A percentile compares a stretch with the other conserved stretches of the same genome.
Evolutionary conservation across 2,888 invertebrate genomes (phyloP).

Genomic region (Agrochola macilenta): DNA sequence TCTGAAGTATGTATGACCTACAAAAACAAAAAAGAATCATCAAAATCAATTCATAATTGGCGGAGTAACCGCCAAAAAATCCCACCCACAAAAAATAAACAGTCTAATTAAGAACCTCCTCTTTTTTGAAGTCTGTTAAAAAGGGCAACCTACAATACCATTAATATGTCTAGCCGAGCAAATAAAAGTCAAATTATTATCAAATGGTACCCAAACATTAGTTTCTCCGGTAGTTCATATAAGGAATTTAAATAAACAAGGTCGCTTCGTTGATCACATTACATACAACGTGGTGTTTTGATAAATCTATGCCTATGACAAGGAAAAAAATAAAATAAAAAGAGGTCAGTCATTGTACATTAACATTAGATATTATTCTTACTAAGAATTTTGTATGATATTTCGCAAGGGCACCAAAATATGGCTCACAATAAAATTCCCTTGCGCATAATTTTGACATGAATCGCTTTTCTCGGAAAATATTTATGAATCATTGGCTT

Average conservation of each 20-base stretch:
- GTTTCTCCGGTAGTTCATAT: slow-evolving; percentile 27
- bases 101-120: too few relatives aligned
- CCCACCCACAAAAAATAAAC: too few relatives aligned
- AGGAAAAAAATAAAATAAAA: slow-evolving; percentile 52
- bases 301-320: slow-evolving; percentile 46
- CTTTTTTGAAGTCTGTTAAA: too few relatives aligned
- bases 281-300: slow-evolving; percentile 30
- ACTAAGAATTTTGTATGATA: slow-evolving; percentile 43
- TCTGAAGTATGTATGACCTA: too few relatives aligned
- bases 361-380: slow-evolving; percentile 49
- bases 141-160: background rate
- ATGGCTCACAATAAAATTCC: slow-evolving; percentile 47
- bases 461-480: slow-evolving; percentile 56
- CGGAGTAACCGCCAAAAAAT: too few relatives aligned
- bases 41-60: too few relatives aligned
- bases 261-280: slow-evolving; percentile 39
- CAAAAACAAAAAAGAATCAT: too few relatives aligned
- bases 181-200: slow-evolving; percentile 32
- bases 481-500: slow-evolving; percentile 51
- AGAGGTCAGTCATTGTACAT: slow-evolving; percentile 43
- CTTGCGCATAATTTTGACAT: slow-evolving; percentile 49
- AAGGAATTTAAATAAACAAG: slow-evolving; percentile 38
- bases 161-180: slow-evolving; percentile 3
- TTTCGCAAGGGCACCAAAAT: slow-evolving; percentile 61
- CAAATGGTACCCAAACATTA: slow-evolving; percentile 40